A percentile compares a stretch with the other conserved stretches of the same genome.
Conservation (phyloP, 2,797 vertebrate species). For the Falco rusticolus region DNA sequence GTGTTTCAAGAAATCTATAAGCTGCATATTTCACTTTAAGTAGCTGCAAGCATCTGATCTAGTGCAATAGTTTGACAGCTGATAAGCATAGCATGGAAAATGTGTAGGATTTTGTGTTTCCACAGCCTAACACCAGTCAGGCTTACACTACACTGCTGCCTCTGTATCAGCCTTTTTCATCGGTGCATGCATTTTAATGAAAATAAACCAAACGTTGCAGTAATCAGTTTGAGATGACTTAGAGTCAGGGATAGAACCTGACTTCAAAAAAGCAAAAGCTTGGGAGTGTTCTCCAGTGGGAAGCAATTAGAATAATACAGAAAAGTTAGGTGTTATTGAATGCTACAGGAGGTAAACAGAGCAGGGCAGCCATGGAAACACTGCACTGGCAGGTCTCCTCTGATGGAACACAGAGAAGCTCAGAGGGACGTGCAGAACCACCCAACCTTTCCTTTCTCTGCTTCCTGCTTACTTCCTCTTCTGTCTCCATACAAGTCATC, state of each 20-base stretch:
- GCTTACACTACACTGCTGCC: not conserved
- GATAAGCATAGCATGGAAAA: not conserved
- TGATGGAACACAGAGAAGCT: not conserved
- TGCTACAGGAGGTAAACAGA: not conserved
- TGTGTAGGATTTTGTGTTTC: slow-evolving; percentile 1
- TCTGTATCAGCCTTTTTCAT: not conserved
- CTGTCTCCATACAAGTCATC: not conserved
- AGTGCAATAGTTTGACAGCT: not conserved
- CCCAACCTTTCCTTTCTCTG: not conserved
- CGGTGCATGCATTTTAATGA: not conserved
- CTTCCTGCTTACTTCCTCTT: not conserved
- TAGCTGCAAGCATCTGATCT: not conserved
- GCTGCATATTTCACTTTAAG: not conserved
- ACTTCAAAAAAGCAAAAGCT: not conserved
- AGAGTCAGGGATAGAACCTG: not conserved
- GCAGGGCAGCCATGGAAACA: slow-evolving; percentile 19
- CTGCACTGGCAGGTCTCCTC: not conserved
- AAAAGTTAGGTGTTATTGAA: not conserved
- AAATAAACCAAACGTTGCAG: not conserved
- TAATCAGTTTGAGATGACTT: not conserved
- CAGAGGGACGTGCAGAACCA: not conserved
- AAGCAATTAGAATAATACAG: not conserved
- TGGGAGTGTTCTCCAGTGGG: not conserved
- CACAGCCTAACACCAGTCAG: not conserved
- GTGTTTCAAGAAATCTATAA: not conserved